Evolutionary conservation across 2,888 invertebrate genomes (phyloP), one percentile per base, ranked within the genome.

Genomic region (Electrophaes corylata): DNA sequence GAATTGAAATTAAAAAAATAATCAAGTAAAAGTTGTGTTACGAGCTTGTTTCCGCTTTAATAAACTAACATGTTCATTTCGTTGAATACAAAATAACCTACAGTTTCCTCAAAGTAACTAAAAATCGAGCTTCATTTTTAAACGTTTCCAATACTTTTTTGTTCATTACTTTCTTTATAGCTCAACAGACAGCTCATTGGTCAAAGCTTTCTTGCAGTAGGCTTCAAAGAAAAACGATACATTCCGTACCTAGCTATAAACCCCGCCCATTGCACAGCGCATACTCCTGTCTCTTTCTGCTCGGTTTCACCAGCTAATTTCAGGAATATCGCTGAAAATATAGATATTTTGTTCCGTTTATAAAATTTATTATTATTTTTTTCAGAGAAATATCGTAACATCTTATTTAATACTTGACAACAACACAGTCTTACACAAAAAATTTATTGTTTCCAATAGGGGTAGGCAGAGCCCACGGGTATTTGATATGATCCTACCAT

Each of bases 211-310:
- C 63, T 63, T 60, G 59, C 54, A 43, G 60, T 64, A 69, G 69
- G 67, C 67, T 66, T 62, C 60, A 64, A 64, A 66, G 65, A 66
- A 65, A 65, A 60, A 68, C 67, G 62, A 63, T 67, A 60, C 53
- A 64, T 57, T 66, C 62, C 54, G 40, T 58, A 67, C 53, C 48
- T 60, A 72, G 74, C 73, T 78, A 76, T 75, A 78, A 71, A 78
- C 84, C 72, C 73, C 86, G 86, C 86, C 86, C 81, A 76, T 76
- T 74, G 76, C 59, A 59, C 50, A 33, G 45, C 50, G 57, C 73
- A 79, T 79, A 74, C 71, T 63, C 69, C 73, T 60, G 65, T 82
- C 82, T 73, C 79, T 63, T 83, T 75, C 56, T 60, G 59, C 79
- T 58, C 47, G 44, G 66, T 65, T 66, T 61, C 56, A 66, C 63